phyloP scores from a whole-genome alignment of 92 coral and sea anemone genomes.

The Porites cylindrica region DNA sequence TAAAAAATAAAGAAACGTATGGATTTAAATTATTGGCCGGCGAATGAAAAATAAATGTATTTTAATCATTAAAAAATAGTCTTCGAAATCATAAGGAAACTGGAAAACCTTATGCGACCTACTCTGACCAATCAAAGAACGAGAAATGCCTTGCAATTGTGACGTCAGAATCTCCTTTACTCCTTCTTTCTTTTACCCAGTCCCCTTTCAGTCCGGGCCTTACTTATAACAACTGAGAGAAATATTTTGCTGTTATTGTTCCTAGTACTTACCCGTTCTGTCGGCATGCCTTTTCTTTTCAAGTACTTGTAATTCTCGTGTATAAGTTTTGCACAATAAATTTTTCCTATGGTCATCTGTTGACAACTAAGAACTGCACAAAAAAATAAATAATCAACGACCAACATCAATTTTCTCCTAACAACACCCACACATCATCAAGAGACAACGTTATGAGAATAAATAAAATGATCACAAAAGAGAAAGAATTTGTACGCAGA shows the following conservation, averaged over 20 bases:
- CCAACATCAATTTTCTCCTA: background rate
- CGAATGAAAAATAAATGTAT: too few species aligned
- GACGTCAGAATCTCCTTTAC: background rate
- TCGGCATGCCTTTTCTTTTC: conserved; percentile 56
- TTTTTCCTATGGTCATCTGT: conserved; percentile 92
- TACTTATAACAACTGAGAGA: too few species aligned
- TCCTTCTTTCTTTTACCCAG: too few species aligned
- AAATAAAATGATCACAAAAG: too few species aligned
- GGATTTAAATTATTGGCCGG: background rate
- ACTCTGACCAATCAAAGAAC: too few species aligned
- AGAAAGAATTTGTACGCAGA: too few species aligned
- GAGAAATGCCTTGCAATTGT: background rate
- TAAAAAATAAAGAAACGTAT: background rate
- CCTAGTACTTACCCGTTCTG: conserved; percentile 29
- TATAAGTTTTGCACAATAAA: conserved; percentile 89
- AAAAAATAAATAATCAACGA: background rate
- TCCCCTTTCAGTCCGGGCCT: too few species aligned
- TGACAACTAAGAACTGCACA: conserved; percentile 83
- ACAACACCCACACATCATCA: background rate
- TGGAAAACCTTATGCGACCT: too few species aligned
- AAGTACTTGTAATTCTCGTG: conserved; percentile 87
- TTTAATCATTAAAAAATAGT: too few species aligned
- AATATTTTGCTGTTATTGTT: too few species aligned
- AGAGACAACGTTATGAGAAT: too few species aligned
- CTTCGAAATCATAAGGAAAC: too few species aligned